Base-by-base conservation (phyloP, 2,888 invertebrate species). In the Gymnoscelis rufifasciata region DNA sequence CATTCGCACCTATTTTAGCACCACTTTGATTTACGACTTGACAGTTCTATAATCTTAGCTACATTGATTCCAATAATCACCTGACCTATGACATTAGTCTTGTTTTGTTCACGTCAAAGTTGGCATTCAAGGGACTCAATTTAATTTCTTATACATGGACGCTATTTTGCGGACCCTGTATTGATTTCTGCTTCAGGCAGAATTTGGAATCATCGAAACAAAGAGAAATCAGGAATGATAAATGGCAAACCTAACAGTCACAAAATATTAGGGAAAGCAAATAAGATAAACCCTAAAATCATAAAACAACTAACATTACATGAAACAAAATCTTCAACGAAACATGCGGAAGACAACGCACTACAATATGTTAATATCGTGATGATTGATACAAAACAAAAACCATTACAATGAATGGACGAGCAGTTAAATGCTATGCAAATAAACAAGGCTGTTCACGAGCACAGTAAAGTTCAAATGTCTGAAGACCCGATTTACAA, bases 41-140 rank as follows among this genome's bases (percentile, higher is more conserved):
- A 64, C 66, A 64, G 52, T 54, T 56, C 52, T 61, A 78, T 71
- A 78, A 80, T 68, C 66, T 5, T 11, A 35, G 35, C 19, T 35
- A 14, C 68, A 72, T 71, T 70, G 60, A 63, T 69, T 65, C 68
- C 64, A 69, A 67, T 69, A 73, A 63, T 56, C 59, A 49, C 60
- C 53, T 76, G 76, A 83, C 78, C 78, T 81, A 82, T 84, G 79
- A 82, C 73, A 77, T 82, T 77, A 82, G 57, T 62, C 63, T 72
- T 64, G 68, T 49, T 38, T 54, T 39, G 60, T 64, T 60, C 74
- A 68, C 75, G 71, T 71, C 73, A 71, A 65, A 72, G 62, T 70
- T 66, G 55, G 44, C 36, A 19, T 10, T 35, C 11, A 35, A 35
- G 19, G 35, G 35, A 19, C 11, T 19, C 35, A 19, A 3, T 6